Percentiles rank a stretch among this genome's conserved stretches.
phyloP scores from a whole-genome alignment of 2,113 vertebrate genomes.

The Alethe castanea region DNA sequence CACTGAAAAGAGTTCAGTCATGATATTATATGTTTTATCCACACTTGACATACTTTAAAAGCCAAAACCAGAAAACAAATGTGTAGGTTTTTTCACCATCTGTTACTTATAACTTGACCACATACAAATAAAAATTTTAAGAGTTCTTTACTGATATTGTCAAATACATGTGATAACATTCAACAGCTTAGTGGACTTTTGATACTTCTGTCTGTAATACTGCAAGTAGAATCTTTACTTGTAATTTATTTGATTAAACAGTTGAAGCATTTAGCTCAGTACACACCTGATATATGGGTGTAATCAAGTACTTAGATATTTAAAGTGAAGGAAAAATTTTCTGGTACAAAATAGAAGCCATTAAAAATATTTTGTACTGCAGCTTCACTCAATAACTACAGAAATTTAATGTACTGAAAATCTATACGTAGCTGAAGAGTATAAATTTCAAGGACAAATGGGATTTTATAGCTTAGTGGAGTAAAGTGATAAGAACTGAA shows the following conservation, averaged over 20 bases:
- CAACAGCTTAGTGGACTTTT: not conserved
- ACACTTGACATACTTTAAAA: not conserved
- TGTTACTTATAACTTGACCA: not conserved
- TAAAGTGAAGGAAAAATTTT: not conserved
- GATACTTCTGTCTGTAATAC: not conserved
- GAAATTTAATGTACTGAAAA: not conserved
- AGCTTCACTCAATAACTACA: not conserved
- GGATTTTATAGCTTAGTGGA: not conserved
- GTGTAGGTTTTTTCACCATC: not conserved
- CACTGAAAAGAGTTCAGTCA: not conserved
- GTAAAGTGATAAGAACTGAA: not conserved
- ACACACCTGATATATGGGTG: not conserved
- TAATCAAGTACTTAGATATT: not conserved
- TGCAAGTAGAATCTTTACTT: not conserved
- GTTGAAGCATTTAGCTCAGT: not conserved
- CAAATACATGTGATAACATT: not conserved
- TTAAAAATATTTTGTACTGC: not conserved
- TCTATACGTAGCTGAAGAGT: not conserved
- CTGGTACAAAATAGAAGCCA: not conserved
- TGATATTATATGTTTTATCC: not conserved
- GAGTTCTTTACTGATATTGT: not conserved
- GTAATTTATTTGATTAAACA: not conserved
- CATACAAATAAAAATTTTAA: not conserved
- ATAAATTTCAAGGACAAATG: not conserved
- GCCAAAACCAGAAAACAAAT: not conserved